Conservation (phyloP, 2,888 invertebrate genomes). For the Phyllotreta cruciferae region DNA sequence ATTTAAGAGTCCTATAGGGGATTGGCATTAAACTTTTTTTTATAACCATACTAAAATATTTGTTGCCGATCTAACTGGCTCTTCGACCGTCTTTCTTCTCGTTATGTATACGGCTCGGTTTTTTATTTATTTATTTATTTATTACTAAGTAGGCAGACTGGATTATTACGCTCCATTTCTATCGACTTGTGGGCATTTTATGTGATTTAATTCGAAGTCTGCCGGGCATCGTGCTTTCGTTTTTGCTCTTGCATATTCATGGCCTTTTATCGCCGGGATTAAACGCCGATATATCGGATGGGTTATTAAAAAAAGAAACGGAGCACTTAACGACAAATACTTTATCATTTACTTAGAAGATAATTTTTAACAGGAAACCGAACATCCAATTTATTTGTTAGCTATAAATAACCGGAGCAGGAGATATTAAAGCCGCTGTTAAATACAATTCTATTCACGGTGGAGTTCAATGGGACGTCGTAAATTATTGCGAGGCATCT, state of each 20-base stretch:
- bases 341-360: slow-evolving; percentile 1
- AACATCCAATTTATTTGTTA: too few relatives aligned
- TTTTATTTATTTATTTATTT: slow-evolving; percentile 16
- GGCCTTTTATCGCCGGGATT: slow-evolving; percentile 11
- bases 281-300: slow-evolving; percentile 12
- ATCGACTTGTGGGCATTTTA: slow-evolving; percentile 19
- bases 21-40: slow-evolving; percentile 15
- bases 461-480: slow-evolving; percentile 33
- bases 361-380: too few relatives aligned
- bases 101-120: too few relatives aligned
- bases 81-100: not conserved
- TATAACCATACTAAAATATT: slow-evolving; percentile 13
- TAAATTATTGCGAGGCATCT: slow-evolving; percentile 39
- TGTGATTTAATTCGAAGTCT: slow-evolving; percentile 20
- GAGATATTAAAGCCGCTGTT: too few relatives aligned
- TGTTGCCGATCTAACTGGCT: slow-evolving; percentile 15
- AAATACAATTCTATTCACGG: slow-evolving; percentile 14
- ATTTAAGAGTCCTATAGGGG: slow-evolving; percentile 19
- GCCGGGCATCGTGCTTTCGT: slow-evolving; percentile 17
- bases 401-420: too few relatives aligned
- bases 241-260: slow-evolving; percentile 21
- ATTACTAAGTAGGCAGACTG: slow-evolving; percentile 19
- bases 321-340: not conserved
- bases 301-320: not conserved
- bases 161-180: slow-evolving; percentile 26